Evolutionary conservation across 2,113 vertebrate genomes (phyloP), one percentile per base, ranked within the genome.

Genomic region (Erythrolamprus reginae): DNA sequence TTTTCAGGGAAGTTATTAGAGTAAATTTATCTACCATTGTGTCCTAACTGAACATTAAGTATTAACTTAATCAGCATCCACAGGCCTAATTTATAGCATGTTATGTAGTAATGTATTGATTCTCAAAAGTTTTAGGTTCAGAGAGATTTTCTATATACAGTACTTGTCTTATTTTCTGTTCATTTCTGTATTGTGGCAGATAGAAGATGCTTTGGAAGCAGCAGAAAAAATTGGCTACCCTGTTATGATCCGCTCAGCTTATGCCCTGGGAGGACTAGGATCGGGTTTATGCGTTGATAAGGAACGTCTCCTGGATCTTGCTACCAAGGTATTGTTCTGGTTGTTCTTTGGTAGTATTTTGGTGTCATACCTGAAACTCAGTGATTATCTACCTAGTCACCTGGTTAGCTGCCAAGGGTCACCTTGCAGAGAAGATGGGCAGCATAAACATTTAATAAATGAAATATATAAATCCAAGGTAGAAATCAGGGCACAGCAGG

Each of bases 231-330:
- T 99, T 47, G 97, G 97, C 26, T 99, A 99, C 89, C 99, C 99
- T 0, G 98, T 99, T 91, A 99, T 99, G 98, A 95, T 99, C 51
- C 98, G 99, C 23, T 99, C 98, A 33, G 99, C 99, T 51, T 99
- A 99, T 12, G 98, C 99, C 4, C 96, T 99, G 26, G 99, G 99
- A 13, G 99, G 99, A 6, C 96, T 99, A 86, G 99, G 99, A 19
- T 99, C 99, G 17, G 99, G 99, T 45, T 95, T 99, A 77, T 99
- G 99, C 95, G 95, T 95, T 53, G 95, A 98, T 93, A 97, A 95
- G 94, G 98, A 98, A 8, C 98, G 92, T 85, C 97, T 99, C 86
- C 84, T 98, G 86, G 98, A 99, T 90, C 98, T 98, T 3, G 97
- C 98, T 61, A 96, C 95, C 1, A 99, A 98, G 97, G 99, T 99